Conservation (phyloP, 2,888 invertebrate genomes). For the Saturnia japonica region DNA sequence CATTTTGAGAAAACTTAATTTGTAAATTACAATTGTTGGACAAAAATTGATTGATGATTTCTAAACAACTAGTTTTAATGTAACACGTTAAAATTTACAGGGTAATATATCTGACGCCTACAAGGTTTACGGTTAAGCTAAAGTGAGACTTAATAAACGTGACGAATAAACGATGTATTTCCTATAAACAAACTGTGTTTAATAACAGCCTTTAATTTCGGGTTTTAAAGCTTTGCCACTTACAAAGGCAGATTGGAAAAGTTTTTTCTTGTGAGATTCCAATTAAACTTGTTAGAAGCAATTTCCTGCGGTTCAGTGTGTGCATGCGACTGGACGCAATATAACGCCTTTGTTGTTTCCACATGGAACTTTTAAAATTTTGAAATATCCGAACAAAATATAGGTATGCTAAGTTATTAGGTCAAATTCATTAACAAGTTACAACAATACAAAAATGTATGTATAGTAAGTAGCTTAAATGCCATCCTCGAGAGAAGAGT, state of each 20-base stretch:
- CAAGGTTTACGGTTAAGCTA: not conserved
- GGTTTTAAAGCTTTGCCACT: conserved; percentile 63
- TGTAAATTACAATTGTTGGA: no score
- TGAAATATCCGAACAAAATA: conserved; percentile 1
- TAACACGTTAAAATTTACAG: not conserved
- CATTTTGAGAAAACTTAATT: no score
- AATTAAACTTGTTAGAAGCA: conserved; percentile 79
- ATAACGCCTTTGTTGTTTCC: conserved; percentile 27
- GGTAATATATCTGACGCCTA: not conserved
- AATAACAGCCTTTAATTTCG: conserved; percentile 63
- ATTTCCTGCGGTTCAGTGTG: conserved; percentile 63
- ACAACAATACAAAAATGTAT: no score
- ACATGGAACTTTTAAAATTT: conserved; percentile 31
- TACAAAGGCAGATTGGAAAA: conserved; percentile 78
- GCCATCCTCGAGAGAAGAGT: no score
- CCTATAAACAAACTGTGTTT: conserved; percentile 50
- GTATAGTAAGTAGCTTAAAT: no score
- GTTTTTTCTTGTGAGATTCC: conserved; percentile 75
- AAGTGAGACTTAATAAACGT: conserved; percentile 19
- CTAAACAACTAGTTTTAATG: not conserved
- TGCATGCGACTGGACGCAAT: conserved; percentile 48
- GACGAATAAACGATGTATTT: conserved; percentile 43
- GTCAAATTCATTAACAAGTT: not conserved
- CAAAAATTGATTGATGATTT: not conserved
- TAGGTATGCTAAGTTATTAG: not conserved